phyloP scores from a whole-genome alignment of 2,888 invertebrate species.

The Eupelmus urozonus region DNA sequence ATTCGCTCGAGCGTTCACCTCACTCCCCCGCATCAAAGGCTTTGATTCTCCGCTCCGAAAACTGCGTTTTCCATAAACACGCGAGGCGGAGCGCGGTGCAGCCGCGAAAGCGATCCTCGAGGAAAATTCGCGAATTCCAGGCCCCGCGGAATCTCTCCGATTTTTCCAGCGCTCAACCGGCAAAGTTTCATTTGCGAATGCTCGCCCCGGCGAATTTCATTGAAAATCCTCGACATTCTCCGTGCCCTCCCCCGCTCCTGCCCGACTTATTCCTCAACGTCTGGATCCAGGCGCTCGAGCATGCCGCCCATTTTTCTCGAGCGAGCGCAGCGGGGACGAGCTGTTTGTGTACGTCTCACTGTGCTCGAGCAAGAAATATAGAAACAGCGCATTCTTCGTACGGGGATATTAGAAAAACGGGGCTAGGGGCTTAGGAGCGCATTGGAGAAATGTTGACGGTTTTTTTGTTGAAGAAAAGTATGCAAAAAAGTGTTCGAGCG shows the following conservation, averaged over 20 bases:
- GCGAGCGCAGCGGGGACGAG: not conserved
- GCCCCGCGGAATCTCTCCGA: constrained; percentile 37
- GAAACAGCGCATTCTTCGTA: not conserved
- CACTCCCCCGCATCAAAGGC: constrained; percentile 36
- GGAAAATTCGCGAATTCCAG: constrained; percentile 51
- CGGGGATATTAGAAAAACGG: not conserved
- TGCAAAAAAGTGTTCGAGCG: no score
- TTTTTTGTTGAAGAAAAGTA: no score
- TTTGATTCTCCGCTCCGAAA: constrained; percentile 30
- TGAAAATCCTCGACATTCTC: constrained; percentile 56
- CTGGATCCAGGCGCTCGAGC: constrained; percentile 43
- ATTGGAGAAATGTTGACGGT: no score
- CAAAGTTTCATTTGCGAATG: constrained; percentile 58
- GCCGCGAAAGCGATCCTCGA: constrained; percentile 43
- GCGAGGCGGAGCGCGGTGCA: not conserved
- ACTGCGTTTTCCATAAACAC: constrained; percentile 26
- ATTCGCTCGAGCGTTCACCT: not conserved
- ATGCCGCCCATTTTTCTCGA: constrained; percentile 44
- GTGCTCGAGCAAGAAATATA: not conserved
- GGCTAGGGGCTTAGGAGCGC: no score
- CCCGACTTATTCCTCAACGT: constrained; percentile 54
- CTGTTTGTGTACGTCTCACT: constrained; percentile 22
- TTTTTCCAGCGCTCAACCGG: constrained; percentile 55
- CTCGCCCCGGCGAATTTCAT: constrained; percentile 48
- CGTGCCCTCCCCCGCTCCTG: no score